Conservation (phyloP, 1,140 invertebrate genomes). For the Danaus plexippus region DNA sequence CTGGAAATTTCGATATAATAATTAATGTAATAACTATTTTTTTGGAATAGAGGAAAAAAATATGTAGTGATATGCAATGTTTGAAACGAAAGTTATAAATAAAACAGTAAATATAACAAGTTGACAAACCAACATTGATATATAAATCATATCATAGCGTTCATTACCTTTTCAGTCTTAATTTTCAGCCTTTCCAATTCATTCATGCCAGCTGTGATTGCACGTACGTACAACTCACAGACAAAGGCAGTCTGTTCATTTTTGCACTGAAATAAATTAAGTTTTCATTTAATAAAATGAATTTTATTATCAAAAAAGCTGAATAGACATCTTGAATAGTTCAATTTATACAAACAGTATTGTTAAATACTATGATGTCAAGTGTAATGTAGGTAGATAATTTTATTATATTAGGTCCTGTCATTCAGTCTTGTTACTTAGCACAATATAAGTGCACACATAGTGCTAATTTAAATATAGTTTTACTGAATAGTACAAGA, state of each 20-base stretch:
- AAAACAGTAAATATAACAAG: neutral
- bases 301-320: neutral
- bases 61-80: too few species aligned
- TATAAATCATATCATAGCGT: neutral
- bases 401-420: too few species aligned
- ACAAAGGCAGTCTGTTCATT: slow-evolving; percentile 75
- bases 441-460: too few species aligned
- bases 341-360: too few species aligned
- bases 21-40: neutral
- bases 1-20: slow-evolving; percentile 19
- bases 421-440: too few species aligned
- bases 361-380: too few species aligned
- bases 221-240: slow-evolving; percentile 81
- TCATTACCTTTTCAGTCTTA: slow-evolving; percentile 52
- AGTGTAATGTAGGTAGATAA: too few species aligned
- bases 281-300: slow-evolving; percentile 1
- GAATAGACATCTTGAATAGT: too few species aligned
- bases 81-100: too few species aligned
- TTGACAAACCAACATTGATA: slow-evolving; percentile 1
- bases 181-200: slow-evolving; percentile 79
- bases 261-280: slow-evolving; percentile 37
- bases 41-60: neutral
- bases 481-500: too few species aligned
- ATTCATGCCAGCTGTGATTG: slow-evolving; percentile 83
- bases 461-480: too few species aligned